Evolutionary conservation across 2,888 invertebrate species (phyloP).

Genomic region (Tetranychus piercei): DNA sequence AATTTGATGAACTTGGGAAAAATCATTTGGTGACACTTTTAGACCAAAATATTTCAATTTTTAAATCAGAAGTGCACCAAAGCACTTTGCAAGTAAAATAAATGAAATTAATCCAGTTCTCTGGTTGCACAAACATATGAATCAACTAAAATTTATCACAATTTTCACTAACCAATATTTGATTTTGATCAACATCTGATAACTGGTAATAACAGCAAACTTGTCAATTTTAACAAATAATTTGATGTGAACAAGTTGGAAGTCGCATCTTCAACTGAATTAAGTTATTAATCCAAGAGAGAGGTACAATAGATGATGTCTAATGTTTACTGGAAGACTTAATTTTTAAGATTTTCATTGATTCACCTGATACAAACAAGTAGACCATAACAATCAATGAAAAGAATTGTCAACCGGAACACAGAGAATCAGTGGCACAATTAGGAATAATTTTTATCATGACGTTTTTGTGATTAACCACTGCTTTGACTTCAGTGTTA

Average conservation of each 20-base stretch:
- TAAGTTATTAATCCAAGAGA: neutral
- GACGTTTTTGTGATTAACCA: neutral
- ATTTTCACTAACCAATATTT: neutral
- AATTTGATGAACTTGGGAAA: neutral
- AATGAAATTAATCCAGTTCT: neutral
- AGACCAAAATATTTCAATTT: neutral
- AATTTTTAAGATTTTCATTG: neutral
- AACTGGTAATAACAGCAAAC: neutral
- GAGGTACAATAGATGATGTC: neutral
- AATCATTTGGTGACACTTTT: neutral
- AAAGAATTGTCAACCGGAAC: neutral
- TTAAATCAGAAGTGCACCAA: neutral
- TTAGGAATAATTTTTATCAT: neutral
- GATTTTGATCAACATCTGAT: neutral
- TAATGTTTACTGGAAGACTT: neutral
- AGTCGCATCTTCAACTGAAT: neutral
- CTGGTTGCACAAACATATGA: neutral
- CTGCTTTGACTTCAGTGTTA: neutral
- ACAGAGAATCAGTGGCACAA: conserved; percentile 1
- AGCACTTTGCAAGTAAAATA: no score
- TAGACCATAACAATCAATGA: neutral
- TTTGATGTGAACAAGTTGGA: neutral
- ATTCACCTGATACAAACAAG: neutral
- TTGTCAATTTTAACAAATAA: neutral
- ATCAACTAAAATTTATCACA: neutral